Conservation (phyloP, 2,888 invertebrate genomes). For the Parnassius apollo region DNA sequence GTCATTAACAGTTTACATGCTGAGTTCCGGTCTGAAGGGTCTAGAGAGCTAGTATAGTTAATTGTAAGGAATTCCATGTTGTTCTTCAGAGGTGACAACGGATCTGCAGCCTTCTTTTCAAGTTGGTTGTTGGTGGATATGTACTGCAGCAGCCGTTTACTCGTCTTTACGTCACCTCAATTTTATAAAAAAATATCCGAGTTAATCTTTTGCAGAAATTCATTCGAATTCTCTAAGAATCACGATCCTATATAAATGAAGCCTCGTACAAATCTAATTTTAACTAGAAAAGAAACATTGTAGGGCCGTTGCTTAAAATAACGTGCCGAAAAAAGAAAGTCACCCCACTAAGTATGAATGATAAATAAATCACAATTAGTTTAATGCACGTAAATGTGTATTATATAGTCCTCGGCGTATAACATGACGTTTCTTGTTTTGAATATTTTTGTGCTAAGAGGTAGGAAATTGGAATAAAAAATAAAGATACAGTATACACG, state of each 20-base stretch:
- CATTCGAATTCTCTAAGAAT: neutral
- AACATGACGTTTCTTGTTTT: constrained; percentile 7
- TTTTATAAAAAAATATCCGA: too few species aligned
- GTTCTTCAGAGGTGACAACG: too few species aligned
- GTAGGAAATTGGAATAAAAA: neutral
- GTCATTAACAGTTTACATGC: too few species aligned
- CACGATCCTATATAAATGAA: neutral
- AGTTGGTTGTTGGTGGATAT: too few species aligned
- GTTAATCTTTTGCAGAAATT: neutral
- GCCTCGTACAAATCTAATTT: neutral
- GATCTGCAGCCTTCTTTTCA: too few species aligned
- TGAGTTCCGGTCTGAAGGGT: too few species aligned
- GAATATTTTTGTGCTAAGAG: constrained; percentile 9
- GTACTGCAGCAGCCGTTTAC: too few species aligned
- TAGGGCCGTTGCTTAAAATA: neutral
- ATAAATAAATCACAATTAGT: constrained; percentile 22
- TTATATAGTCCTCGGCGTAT: constrained; percentile 11
- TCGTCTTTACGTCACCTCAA: too few species aligned
- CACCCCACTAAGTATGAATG: neutral
- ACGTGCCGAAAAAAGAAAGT: neutral
- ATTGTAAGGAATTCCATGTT: too few species aligned
- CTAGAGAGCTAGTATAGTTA: too few species aligned
- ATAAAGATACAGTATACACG: too few species aligned
- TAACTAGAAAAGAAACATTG: neutral
- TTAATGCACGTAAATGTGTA: constrained; percentile 23